A percentile compares a stretch with the other conserved stretches of the same genome.
Evolutionary conservation across 2,797 vertebrate species (phyloP).

Genomic region (Columba guinea): DNA sequence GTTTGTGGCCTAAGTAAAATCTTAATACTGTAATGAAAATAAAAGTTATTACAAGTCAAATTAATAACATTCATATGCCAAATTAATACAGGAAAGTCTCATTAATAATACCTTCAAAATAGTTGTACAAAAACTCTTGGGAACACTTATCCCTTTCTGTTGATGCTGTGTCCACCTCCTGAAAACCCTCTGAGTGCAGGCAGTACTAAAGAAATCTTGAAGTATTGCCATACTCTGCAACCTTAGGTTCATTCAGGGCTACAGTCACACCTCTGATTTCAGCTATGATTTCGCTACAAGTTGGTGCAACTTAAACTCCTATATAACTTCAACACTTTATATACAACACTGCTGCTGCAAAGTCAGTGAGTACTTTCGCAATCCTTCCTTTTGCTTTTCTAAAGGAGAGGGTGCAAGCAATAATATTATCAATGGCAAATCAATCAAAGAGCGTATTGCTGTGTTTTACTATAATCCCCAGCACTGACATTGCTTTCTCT

Average conservation of each 20-base stretch:
- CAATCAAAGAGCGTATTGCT: not conserved
- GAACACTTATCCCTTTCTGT: not conserved
- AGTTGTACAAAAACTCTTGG: not conserved
- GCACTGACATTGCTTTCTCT: not conserved
- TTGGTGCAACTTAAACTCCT: not conserved
- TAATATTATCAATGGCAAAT: not conserved
- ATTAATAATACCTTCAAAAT: not conserved
- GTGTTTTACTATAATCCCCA: not conserved
- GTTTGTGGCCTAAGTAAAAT: not conserved
- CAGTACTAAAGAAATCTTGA: not conserved
- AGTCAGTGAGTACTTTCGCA: not conserved
- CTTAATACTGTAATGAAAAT: not conserved
- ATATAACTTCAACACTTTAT: not conserved
- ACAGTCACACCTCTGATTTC: not conserved
- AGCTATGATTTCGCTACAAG: not conserved
- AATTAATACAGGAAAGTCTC: not conserved
- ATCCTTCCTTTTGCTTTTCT: not conserved
- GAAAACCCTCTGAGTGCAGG: not conserved
- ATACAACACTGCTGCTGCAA: not conserved
- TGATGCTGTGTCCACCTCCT: accelerated
- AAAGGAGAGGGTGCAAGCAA: not conserved
- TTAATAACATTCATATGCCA: not conserved
- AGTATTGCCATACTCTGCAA: not conserved
- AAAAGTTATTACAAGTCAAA: not conserved
- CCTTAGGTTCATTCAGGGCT: not conserved